Evolutionary conservation across 2,113 vertebrate genomes (phyloP), one percentile per base, ranked within the genome.

Genomic region (Penelope pileata): DNA sequence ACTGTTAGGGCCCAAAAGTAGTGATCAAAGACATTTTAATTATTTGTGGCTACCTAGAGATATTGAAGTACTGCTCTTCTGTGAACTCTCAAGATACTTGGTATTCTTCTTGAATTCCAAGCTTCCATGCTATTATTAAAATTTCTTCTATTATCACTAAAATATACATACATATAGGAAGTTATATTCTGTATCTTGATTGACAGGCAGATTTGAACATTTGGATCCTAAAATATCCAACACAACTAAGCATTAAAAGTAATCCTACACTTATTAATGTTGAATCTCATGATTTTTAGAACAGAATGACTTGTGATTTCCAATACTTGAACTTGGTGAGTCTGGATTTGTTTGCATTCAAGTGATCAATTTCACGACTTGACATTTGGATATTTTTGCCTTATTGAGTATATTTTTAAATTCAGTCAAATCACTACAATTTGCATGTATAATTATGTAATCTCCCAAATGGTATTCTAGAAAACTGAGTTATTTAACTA

Each of bases 241-340:
- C 6, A 40, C 16, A 79, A 68, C 10, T 53, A 53, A 73, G 27
- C 56, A 67, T 85, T 73, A 76, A 77, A 79, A 26, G 4, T 91
- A 90, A 94, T 96, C 53, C 70, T 85, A 42, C 54, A 50, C 69
- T 93, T 94, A 95, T 90, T 95, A 90, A 70, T n/a, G 8, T 34
- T 77, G 42, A 83, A 76, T 68, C 26, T 77, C 53, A 12, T 47
- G 22, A 53, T 38, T 69, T 56, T 95, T 62, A 85, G 42, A 75
- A 53, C 18, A 73, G 50, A 83, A 43, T 53, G 34, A 30, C 19
- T 79, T 85, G 19, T 59, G 42, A 69, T 76, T 92, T 93, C 38
- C 47, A 59, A 34, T 40, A 21, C 45, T 58, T 90, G 66, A 86
- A 60, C n/a, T 14, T 42, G 17, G 42, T 79, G 50, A 50, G 66